Evolutionary conservation across 92 coral and sea anemone genomes (phyloP), one percentile per base, ranked within the genome.

Genomic region (Phenganax subtilis): DNA sequence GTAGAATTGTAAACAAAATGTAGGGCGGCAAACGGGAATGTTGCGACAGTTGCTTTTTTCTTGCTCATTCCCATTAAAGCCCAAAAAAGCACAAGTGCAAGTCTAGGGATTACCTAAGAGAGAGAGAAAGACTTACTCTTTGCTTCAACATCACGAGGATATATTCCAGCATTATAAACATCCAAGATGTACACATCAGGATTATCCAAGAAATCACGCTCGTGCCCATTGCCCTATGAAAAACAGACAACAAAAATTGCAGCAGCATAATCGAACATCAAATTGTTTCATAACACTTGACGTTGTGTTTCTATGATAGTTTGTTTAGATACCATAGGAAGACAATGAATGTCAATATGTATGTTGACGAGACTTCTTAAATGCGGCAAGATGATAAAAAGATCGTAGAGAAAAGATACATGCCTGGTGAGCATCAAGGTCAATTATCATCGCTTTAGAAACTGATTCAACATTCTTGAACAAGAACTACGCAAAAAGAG

Each of bases 341-440:
- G 47, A 37, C 47, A 37, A 37, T 37, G 47, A 37, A 37, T 37
- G 47, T 37, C 47, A 37, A 5, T 37, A 37, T 1, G 47, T 65
- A 20, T 51, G 16, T 67, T 57, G 31, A 57, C 31, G 17, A 20
- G 62, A 75, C 30, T 51, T 54, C 57, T 53, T 9, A 17, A 9
- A 37, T n/a, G 37, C 10, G 15, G 0, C 15, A 20, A 12, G 65
- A 59, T 16, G 9, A 7, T 15, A 52, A 53, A 73, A 73, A 10
- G 54, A 9, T 25, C 0, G 4, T 12, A 14, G 15, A 1, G 65
- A 59, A 7, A 73, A 52, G 3, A 76, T 54, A 52, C 60, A 55
- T 60, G 89, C 98, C 94, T 94, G 98, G 60, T 94, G 98, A n/a
- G 98, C 98, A 86, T 94, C 98, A 44, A 94, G 87, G 68, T 94